phyloP scores from a whole-genome alignment of 2,888 invertebrate genomes.

The Aphidius colemani region DNA sequence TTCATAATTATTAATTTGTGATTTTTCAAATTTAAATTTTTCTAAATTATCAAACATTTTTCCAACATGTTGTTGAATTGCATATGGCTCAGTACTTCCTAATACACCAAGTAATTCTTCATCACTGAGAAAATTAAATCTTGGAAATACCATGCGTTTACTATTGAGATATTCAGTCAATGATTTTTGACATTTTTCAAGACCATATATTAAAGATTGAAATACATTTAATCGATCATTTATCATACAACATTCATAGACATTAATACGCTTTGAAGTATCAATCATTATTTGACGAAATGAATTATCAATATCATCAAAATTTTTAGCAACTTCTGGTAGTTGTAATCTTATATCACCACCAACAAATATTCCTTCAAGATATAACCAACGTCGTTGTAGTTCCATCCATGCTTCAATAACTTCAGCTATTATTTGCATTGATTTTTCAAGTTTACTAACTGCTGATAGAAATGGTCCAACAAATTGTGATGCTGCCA shows the following conservation, averaged over 20 bases:
- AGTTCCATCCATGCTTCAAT: slow-evolving; percentile 86
- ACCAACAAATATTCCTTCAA: slow-evolving; percentile 90
- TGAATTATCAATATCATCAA: slow-evolving; percentile 83
- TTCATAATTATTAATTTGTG: slow-evolving; percentile 54
- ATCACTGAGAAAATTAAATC: slow-evolving; percentile 93
- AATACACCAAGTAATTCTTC: slow-evolving; percentile 88
- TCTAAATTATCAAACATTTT: slow-evolving; percentile 96
- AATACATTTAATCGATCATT: slow-evolving; percentile 77
- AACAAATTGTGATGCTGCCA: slow-evolving; percentile 87
- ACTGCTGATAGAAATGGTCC: slow-evolving; percentile 85
- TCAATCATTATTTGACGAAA: slow-evolving; percentile 87
- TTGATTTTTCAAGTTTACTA: slow-evolving; percentile 82
- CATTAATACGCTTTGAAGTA: slow-evolving; percentile 77
- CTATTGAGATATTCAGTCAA: slow-evolving; percentile 87
- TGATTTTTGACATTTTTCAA: slow-evolving; percentile 91
- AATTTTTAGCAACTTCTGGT: slow-evolving; percentile 88
- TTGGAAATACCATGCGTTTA: slow-evolving; percentile 84
- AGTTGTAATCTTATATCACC: slow-evolving; percentile 86
- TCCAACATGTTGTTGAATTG: slow-evolving; percentile 91
- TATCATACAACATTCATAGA: slow-evolving; percentile 78
- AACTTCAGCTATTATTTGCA: slow-evolving; percentile 82
- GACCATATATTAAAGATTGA: slow-evolving; percentile 70
- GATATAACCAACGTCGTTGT: slow-evolving; percentile 89
- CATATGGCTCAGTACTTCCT: slow-evolving; percentile 81
- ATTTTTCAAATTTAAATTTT: slow-evolving; percentile 69